Evolutionary conservation across 1,140 invertebrate genomes (phyloP).

Genomic region (Aleiodes sp.): DNA sequence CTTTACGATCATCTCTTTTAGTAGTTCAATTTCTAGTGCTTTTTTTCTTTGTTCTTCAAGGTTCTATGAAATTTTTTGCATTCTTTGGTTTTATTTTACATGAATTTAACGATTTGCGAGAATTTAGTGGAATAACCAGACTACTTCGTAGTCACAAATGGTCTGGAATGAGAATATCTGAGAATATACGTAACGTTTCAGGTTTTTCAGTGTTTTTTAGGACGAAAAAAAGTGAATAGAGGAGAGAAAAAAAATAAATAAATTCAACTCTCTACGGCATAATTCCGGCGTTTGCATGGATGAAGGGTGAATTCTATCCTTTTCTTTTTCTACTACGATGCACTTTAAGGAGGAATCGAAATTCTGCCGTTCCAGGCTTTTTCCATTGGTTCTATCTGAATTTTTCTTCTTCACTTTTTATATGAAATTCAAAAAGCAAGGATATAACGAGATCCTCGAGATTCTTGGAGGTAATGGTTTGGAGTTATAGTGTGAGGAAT

Average conservation of each 20-base stretch:
- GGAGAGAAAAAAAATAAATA: background rate
- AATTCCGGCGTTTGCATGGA: conserved; percentile 54
- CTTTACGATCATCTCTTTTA: background rate
- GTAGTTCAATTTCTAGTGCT: background rate
- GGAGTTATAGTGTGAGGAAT: background rate
- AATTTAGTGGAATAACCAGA: background rate
- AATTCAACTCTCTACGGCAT: conserved; percentile 41
- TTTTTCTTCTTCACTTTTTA: background rate
- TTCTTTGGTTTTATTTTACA: background rate
- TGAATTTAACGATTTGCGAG: background rate
- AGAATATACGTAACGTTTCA: background rate
- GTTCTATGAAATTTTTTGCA: background rate
- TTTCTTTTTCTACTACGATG: too few relatives aligned
- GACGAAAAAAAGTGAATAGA: background rate
- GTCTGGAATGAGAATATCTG: background rate
- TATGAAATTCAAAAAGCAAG: background rate
- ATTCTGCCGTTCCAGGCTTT: conserved; percentile 8
- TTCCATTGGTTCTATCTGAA: background rate
- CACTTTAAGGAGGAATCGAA: conserved; percentile 29
- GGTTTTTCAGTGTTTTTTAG: background rate
- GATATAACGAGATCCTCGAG: background rate
- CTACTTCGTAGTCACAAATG: background rate
- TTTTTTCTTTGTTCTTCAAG: background rate
- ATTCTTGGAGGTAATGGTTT: conserved; percentile 2
- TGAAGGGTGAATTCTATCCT: conserved; percentile 32